Percentiles rank a stretch among this genome's conserved stretches.
These are phyloP conservation scores for Ischnura elegans DNA, from an alignment of 2,888 invertebrate species.

Conservation along the genomic window DNA sequence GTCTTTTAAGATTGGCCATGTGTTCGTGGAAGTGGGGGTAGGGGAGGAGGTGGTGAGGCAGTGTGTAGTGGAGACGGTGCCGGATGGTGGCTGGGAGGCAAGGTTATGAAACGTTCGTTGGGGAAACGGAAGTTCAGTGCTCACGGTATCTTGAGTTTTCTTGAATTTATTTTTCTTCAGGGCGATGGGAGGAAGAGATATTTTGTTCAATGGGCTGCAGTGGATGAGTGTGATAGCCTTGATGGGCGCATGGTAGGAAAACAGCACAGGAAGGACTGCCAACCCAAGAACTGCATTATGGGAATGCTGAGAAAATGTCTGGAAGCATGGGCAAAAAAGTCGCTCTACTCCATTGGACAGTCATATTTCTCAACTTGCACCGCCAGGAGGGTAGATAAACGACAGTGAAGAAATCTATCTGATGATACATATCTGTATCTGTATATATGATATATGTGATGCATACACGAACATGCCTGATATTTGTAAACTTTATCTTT, in stretches of 20 bases:
- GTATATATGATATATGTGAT: too few species aligned
- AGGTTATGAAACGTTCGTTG: conserved; percentile 5
- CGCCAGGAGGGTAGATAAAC: background rate
- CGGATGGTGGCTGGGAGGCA: background rate
- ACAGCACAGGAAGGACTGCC: background rate
- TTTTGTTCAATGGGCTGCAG: background rate
- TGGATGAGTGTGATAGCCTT: background rate
- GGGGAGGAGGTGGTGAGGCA: background rate
- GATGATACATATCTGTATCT: too few species aligned
- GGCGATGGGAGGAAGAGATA: background rate
- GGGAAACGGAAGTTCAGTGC: background rate
- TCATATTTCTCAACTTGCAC: background rate
- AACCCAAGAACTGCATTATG: background rate
- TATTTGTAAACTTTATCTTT: too few species aligned
- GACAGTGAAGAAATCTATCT: background rate
- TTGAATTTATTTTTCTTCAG: background rate
- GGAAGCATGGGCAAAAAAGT: background rate
- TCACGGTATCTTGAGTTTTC: background rate
- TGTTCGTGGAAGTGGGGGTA: background rate
- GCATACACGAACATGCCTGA: too few species aligned
- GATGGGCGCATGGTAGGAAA: background rate
- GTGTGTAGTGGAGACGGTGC: background rate
- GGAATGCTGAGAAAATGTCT: background rate
- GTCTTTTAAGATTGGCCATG: background rate
- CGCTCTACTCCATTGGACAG: background rate